phyloP scores from a whole-genome alignment of 1,140 invertebrate species.

The Tachypleus tridentatus region DNA sequence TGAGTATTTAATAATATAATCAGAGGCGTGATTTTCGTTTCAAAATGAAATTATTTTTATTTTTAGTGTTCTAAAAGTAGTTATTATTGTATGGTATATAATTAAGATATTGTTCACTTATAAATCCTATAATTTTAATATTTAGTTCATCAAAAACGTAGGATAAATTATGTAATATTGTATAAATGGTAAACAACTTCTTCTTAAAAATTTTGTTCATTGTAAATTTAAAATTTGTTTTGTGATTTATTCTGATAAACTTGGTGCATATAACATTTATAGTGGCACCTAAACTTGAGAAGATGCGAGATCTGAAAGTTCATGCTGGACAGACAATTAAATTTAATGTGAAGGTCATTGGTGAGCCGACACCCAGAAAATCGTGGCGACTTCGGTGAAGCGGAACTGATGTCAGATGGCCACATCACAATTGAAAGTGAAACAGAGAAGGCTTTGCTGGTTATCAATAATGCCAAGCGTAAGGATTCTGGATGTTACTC shows the following conservation, averaged over 20 bases:
- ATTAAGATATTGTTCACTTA: too few relatives aligned
- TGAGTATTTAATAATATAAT: conserved; percentile 84
- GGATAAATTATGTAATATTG: too few relatives aligned
- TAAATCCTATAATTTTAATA: too few relatives aligned
- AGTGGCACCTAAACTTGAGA: conserved; percentile 88
- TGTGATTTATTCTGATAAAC: conserved; percentile 67
- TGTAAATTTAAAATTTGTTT: too few relatives aligned
- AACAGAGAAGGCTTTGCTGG: conserved; percentile 74
- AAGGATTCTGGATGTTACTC: conserved; percentile 77
- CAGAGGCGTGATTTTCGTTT: conserved; percentile 65
- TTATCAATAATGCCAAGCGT: conserved; percentile 62
- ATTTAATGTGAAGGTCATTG: conserved; percentile 68
- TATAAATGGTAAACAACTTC: too few relatives aligned
- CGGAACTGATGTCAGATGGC: conserved; percentile 42
- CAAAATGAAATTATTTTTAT: not conserved
- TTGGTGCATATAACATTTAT: conserved; percentile 71
- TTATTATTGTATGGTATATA: conserved; percentile 30
- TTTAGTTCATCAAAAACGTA: too few relatives aligned
- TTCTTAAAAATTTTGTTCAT: too few relatives aligned
- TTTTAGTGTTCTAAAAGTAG: too few relatives aligned
- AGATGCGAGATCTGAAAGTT: conserved; percentile 58
- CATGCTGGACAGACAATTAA: conserved; percentile 70
- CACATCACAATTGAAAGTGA: conserved; percentile 59
- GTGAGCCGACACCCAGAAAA: conserved; percentile 70
- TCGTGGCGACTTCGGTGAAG: conserved; percentile 54